These are phyloP conservation scores for Apomyelois bistriatella DNA, from an alignment of 2,888 invertebrate genomes.

Conservation along the genomic window DNA sequence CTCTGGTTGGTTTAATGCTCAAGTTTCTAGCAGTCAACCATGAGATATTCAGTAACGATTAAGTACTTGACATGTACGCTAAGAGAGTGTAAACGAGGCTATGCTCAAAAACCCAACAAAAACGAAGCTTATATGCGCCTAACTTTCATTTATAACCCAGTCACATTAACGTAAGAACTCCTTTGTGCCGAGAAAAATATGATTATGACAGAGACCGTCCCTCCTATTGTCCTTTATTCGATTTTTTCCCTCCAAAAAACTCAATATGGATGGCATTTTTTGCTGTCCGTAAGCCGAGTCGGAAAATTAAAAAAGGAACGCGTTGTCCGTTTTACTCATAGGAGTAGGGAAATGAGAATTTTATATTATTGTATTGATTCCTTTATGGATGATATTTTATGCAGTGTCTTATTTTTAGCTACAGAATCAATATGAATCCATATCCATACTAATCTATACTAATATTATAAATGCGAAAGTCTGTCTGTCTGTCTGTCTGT, in stretches of 20 bases:
- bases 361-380: neutral
- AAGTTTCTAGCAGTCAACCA: no score
- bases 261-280: conserved; percentile 54
- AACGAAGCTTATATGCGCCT: conserved; percentile 45
- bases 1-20: no score
- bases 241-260: conserved; percentile 58
- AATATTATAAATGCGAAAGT: no score
- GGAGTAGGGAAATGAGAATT: conserved; percentile 2
- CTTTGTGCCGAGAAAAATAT: conserved; percentile 73
- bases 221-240: conserved; percentile 70
- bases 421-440: no score
- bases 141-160: conserved; percentile 70
- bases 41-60: no score
- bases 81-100: neutral
- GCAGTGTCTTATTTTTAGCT: no score
- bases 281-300: conserved; percentile 31
- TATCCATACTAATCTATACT: no score
- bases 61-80: neutral
- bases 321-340: neutral
- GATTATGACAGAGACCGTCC: conserved; percentile 68
- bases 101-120: conserved; percentile 32
- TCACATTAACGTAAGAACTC: conserved; percentile 72
- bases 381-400: no score
- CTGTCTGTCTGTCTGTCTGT: no score
- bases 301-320: conserved; percentile 46